Evolutionary conservation across 30 jellyfish, hydroid and myxozoan species (phyloP).

Genomic region (Aurelia aurita): DNA sequence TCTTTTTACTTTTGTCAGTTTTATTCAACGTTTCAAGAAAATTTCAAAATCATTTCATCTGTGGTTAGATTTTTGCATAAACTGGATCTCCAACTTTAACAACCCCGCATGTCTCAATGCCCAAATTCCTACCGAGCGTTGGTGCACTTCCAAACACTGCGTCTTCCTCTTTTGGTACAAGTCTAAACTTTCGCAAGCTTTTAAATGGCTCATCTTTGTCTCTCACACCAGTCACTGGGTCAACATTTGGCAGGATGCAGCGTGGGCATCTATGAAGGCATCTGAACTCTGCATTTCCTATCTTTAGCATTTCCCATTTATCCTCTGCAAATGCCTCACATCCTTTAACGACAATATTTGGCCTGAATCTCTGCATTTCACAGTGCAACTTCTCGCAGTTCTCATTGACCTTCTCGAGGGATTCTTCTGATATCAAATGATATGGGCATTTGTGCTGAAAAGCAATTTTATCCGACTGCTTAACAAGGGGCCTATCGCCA

Average conservation of each 20-base stretch:
- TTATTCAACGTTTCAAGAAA: too few relatives aligned
- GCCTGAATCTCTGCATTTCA: conserved; percentile 57
- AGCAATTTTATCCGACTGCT: conserved; percentile 35
- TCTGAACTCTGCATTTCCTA: conserved; percentile 49
- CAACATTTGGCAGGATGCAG: conserved; percentile 59
- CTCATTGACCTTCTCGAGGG: conserved; percentile 39
- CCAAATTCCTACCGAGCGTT: conserved; percentile 57
- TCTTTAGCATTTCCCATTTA: conserved; percentile 35
- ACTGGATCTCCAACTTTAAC: conserved; percentile 65
- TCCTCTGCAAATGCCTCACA: conserved; percentile 69
- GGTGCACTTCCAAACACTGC: conserved; percentile 58
- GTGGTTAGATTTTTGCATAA: conserved; percentile 5
- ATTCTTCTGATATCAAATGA: conserved; percentile 43
- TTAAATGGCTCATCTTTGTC: conserved; percentile 63
- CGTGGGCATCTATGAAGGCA: conserved; percentile 64
- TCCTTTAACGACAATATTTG: conserved; percentile 59
- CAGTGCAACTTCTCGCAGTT: conserved; percentile 11
- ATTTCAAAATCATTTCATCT: too few relatives aligned
- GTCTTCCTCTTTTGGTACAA: conserved; percentile 56
- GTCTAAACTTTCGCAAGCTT: conserved; percentile 49
- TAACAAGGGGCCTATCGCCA: conserved; percentile 41
- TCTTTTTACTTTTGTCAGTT: too few relatives aligned
- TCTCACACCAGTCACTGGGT: conserved; percentile 58
- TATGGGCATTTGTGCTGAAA: conserved; percentile 62
- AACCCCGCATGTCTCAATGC: conserved; percentile 35